phyloP scores from a whole-genome alignment of 1,140 invertebrate species.

The Tetragnatha versicolor region DNA sequence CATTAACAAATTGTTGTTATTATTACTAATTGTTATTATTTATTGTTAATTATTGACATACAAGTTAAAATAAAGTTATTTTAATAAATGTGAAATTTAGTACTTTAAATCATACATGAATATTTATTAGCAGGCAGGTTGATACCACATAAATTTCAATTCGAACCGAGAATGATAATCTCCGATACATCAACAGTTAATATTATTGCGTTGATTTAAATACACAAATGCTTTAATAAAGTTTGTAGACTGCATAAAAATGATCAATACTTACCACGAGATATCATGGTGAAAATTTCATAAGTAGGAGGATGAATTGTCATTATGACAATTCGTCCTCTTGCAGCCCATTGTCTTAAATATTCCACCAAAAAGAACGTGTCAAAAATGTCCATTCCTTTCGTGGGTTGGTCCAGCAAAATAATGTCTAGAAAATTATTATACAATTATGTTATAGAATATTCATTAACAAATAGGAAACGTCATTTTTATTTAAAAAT shows the following conservation, averaged over 20 bases:
- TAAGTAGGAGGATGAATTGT: conserved; percentile 93
- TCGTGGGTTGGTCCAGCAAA: conserved; percentile 86
- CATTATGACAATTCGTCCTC: conserved; percentile 85
- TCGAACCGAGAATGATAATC: too few relatives aligned
- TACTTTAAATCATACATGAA: too few relatives aligned
- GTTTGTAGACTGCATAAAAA: neutral
- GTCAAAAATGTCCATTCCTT: conserved; percentile 95
- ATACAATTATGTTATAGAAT: neutral
- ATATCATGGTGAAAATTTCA: conserved; percentile 94
- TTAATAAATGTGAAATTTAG: too few relatives aligned
- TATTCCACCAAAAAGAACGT: conserved; percentile 95
- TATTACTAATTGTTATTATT: too few relatives aligned
- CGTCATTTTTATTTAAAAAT: too few relatives aligned
- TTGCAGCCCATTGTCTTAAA: conserved; percentile 87
- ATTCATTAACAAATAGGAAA: neutral
- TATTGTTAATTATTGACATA: too few relatives aligned
- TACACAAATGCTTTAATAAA: neutral
- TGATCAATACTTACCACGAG: conserved; percentile 63
- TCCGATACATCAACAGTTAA: too few relatives aligned
- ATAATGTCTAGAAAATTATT: conserved; percentile 77
- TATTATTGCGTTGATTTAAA: too few relatives aligned
- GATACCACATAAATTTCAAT: too few relatives aligned
- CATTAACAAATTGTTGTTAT: too few relatives aligned
- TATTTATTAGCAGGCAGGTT: too few relatives aligned
- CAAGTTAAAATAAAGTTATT: too few relatives aligned